phyloP scores from a whole-genome alignment of 1,140 invertebrate genomes.

The Drosophila baimaii region DNA sequence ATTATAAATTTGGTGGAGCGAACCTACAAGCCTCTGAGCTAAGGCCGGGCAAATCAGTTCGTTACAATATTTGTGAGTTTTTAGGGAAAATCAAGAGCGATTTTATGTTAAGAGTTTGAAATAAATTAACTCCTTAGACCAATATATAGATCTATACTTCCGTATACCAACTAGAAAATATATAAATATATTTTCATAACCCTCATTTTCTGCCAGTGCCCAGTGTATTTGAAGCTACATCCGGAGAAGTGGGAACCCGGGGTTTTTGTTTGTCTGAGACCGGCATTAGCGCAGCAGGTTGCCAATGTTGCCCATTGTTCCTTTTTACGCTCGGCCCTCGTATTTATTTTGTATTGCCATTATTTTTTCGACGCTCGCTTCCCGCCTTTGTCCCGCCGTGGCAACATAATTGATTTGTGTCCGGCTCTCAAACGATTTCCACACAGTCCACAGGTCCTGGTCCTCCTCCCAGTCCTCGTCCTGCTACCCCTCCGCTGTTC shows the following conservation, averaged over 20 bases:
- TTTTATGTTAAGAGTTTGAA: background rate
- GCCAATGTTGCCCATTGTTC: conserved; percentile 76
- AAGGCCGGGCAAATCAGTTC: too few relatives aligned
- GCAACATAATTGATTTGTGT: conserved; percentile 78
- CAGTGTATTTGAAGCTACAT: background rate
- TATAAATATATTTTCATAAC: too few relatives aligned
- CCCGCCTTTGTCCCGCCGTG: conserved; percentile 26
- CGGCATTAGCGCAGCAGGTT: conserved; percentile 77
- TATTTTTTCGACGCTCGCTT: conserved; percentile 26
- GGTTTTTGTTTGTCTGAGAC: conserved; percentile 73
- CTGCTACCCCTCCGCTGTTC: conserved; percentile 38
- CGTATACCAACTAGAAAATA: background rate
- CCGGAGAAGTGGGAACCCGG: background rate
- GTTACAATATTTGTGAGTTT: too few relatives aligned
- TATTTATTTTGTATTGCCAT: conserved; percentile 28
- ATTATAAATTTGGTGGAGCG: too few relatives aligned
- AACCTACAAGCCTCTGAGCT: too few relatives aligned
- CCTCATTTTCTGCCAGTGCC: background rate
- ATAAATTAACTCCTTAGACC: too few relatives aligned
- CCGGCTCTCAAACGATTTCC: conserved; percentile 60
- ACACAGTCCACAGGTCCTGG: background rate
- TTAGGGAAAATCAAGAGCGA: fast-evolving
- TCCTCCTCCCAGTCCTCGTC: background rate
- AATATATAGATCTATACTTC: background rate
- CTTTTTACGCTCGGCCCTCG: conserved; percentile 16